Conservation (phyloP, 2,888 invertebrate species). For the Tetranychus truncatus region DNA sequence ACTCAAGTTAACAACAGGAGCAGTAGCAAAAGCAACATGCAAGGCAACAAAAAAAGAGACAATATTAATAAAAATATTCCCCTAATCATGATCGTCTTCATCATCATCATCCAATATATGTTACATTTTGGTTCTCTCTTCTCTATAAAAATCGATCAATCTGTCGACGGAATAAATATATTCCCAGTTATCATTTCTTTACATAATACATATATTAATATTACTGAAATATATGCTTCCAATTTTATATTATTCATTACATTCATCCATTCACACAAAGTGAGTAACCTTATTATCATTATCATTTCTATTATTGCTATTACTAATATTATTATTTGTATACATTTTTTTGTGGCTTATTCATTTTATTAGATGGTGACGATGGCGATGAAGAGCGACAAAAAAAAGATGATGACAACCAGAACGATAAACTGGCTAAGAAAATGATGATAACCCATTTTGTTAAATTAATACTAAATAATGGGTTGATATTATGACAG, state of each 20-base stretch:
- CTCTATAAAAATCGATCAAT: not conserved
- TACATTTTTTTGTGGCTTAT: not conserved
- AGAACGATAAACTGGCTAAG: not conserved
- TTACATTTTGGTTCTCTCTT: not conserved
- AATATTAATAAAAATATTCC: not conserved
- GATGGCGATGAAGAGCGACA: not conserved
- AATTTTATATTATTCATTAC: not conserved
- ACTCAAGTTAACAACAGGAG: not conserved
- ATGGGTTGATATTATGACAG: constrained; percentile 1
- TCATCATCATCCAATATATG: not conserved
- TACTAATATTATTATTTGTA: not conserved
- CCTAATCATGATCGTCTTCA: not conserved
- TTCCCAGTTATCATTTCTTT: not conserved
- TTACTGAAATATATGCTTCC: not conserved
- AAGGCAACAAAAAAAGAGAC: not conserved
- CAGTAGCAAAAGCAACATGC: not conserved
- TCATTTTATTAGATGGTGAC: not conserved
- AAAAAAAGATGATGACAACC: not conserved
- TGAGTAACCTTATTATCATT: not conserved
- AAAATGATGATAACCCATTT: not conserved
- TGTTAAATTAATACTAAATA: constrained; percentile 1
- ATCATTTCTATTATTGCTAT: not conserved
- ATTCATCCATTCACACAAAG: not conserved
- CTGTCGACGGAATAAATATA: not conserved
- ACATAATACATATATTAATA: not conserved